phyloP scores from a whole-genome alignment of 2,888 invertebrate species.

The Epistrophe eligans region DNA sequence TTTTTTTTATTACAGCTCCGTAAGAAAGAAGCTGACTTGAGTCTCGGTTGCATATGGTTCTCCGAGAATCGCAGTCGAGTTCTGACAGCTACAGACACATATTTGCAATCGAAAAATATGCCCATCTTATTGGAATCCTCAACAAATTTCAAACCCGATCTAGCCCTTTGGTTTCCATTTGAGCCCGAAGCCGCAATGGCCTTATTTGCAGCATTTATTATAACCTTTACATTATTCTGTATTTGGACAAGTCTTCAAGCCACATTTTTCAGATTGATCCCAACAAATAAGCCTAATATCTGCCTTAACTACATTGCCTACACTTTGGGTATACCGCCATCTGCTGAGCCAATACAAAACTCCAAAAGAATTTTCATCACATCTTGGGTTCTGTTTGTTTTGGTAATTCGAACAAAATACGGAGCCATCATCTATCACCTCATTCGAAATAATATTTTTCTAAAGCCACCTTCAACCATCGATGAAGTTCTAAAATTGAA shows the following conservation, averaged over 20 bases:
- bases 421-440: slow-evolving; percentile 78
- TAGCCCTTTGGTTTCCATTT: slow-evolving; percentile 75
- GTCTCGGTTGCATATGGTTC: slow-evolving; percentile 77
- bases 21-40: slow-evolving; percentile 76
- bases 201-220: slow-evolving; percentile 69
- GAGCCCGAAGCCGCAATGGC: slow-evolving; percentile 75
- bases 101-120: slow-evolving; percentile 77
- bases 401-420: slow-evolving; percentile 78
- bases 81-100: slow-evolving; percentile 77
- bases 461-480: slow-evolving; percentile 75
- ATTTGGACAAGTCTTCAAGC: background rate
- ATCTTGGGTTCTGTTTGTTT: slow-evolving; percentile 77
- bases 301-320: slow-evolving; percentile 26
- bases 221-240: slow-evolving; percentile 15
- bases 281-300: slow-evolving; percentile 73
- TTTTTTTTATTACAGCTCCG: slow-evolving; percentile 55
- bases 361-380: slow-evolving; percentile 72
- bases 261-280: slow-evolving; percentile 74
- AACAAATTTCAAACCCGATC: slow-evolving; percentile 61
- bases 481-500: slow-evolving; percentile 66
- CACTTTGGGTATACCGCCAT: slow-evolving; percentile 76
- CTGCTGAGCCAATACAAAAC: slow-evolving; percentile 34
- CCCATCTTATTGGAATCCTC: slow-evolving; percentile 75
- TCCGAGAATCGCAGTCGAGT: slow-evolving; percentile 64
- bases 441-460: slow-evolving; percentile 77